A percentile compares a stretch with the other conserved stretches of the same genome.
These are phyloP conservation scores for Hydra vulgaris DNA, from an alignment of 30 jellyfish, hydroid and myxozoan species.

Conservation along the genomic window DNA sequence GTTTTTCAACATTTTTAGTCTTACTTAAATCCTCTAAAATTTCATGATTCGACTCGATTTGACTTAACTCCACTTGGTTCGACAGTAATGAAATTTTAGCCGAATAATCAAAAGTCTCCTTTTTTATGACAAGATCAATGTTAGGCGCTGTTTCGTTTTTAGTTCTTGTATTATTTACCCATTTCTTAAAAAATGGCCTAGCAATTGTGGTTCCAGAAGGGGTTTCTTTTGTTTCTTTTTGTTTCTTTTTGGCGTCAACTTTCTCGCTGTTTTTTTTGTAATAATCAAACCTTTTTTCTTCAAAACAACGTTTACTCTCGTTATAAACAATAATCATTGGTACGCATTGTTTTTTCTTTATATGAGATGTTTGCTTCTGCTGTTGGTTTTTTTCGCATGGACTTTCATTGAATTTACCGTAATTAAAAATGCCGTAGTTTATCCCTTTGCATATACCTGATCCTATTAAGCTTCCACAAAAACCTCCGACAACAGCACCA, in stretches of 20 bases:
- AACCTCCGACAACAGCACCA: conserved; percentile 97
- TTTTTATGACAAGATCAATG: too few species aligned
- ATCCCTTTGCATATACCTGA: conserved; percentile 93
- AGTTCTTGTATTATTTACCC: neutral
- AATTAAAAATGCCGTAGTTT: conserved; percentile 59
- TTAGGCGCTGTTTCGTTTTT: neutral
- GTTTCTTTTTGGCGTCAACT: neutral
- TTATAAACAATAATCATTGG: conserved; percentile 31
- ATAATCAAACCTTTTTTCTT: conserved; percentile 22
- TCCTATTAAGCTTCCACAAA: conserved; percentile 94
- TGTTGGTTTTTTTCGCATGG: neutral
- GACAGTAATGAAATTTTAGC: neutral
- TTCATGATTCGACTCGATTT: too few species aligned
- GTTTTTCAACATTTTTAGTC: too few species aligned
- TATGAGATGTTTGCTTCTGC: neutral
- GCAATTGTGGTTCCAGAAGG: neutral
- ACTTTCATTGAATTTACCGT: neutral
- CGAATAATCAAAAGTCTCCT: neutral
- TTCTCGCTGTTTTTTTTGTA: conserved; percentile 11
- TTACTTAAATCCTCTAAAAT: too few species aligned
- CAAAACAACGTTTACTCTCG: conserved; percentile 32
- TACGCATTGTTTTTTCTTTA: conserved; percentile 28
- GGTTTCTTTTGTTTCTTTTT: conserved; percentile 1
- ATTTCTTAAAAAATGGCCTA: neutral
- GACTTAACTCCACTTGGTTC: too few species aligned